Percentiles rank a stretch among this genome's conserved stretches.
Conservation (phyloP, 1,140 invertebrate species). For the Drosophila mojavensis region DNA sequence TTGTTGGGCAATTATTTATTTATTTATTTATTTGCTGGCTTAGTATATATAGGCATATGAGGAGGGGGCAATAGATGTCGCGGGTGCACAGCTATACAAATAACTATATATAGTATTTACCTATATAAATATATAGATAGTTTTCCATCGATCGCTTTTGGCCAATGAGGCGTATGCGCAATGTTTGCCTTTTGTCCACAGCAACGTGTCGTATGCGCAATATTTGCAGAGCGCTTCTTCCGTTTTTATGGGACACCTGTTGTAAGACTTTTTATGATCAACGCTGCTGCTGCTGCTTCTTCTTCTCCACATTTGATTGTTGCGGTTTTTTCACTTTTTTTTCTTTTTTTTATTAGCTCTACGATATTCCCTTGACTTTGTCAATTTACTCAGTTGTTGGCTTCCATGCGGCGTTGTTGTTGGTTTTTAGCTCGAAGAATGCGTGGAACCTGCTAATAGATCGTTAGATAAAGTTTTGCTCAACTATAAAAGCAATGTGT, state of each 20-base stretch:
- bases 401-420: neutral
- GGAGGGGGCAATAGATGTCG: neutral
- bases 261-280: constrained; percentile 5
- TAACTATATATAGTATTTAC: too few species aligned
- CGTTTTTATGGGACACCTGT: neutral
- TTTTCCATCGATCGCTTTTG: constrained; percentile 22
- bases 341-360: neutral
- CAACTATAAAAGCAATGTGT: constrained; percentile 4
- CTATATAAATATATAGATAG: constrained; percentile 2
- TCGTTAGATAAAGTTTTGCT: constrained; percentile 5
- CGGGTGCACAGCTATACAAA: neutral
- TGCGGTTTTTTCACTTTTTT: neutral
- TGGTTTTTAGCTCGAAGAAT: too few species aligned
- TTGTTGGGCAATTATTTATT: constrained; percentile 80
- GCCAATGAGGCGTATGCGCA: constrained; percentile 28
- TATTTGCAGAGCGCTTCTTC: constrained; percentile 9
- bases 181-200: constrained; percentile 15
- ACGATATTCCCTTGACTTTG: constrained; percentile 9
- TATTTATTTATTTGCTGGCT: constrained; percentile 15
- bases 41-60: neutral
- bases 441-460: constrained; percentile 2
- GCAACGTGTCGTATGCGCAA: neutral
- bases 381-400: neutral
- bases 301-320: neutral
- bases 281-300: neutral